Evolutionary conservation across 2,113 vertebrate genomes (phyloP).

Genomic region (Formicarius rufipectus): DNA sequence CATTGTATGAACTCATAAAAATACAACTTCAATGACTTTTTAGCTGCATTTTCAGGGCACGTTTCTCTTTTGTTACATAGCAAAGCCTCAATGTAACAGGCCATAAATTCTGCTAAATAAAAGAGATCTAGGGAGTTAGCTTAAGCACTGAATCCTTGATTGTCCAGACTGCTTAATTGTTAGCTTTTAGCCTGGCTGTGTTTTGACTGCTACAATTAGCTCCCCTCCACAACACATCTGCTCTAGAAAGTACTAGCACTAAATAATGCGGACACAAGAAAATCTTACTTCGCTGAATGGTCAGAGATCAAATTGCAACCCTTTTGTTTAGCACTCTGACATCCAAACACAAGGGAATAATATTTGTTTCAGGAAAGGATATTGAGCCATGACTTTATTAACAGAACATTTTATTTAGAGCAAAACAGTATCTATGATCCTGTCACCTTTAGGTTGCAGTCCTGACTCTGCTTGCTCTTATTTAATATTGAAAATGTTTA

Average conservation of each 20-base stretch:
- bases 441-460: not conserved
- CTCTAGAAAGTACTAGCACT: constrained; percentile 38
- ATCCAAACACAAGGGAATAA: not conserved
- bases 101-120: constrained; percentile 56
- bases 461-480: not conserved
- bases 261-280: constrained; percentile 42
- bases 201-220: constrained; percentile 55
- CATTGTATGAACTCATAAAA: constrained; percentile 28
- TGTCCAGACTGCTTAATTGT: constrained; percentile 47
- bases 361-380: not conserved
- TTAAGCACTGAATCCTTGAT: constrained; percentile 42
- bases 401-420: not conserved
- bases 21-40: constrained; percentile 34
- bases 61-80: constrained; percentile 28
- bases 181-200: constrained; percentile 47
- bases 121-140: constrained; percentile 33
- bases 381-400: not conserved
- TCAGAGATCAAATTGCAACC: not conserved
- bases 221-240: constrained; percentile 52
- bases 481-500: not conserved
- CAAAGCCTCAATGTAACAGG: constrained; percentile 32
- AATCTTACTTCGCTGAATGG: not conserved
- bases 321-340: not conserved
- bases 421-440: not conserved
- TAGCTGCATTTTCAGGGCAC: constrained; percentile 47